Conservation (phyloP, 2,113 vertebrate genomes). For the Agapornis roseicollis region DNA sequence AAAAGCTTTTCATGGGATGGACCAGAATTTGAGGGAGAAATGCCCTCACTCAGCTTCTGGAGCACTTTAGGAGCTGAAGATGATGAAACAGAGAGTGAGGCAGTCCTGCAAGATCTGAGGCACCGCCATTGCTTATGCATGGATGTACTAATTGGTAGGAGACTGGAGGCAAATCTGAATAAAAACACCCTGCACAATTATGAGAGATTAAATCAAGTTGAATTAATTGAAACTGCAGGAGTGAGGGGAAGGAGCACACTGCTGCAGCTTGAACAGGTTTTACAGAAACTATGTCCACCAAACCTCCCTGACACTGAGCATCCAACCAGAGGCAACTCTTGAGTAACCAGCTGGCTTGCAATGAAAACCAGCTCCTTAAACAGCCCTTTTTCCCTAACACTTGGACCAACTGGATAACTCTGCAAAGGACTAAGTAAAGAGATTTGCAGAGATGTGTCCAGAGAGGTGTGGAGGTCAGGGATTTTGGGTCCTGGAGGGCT, state of each 20-base stretch:
- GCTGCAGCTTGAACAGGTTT: not conserved
- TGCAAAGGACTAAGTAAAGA: not conserved
- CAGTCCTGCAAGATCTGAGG: not conserved
- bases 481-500: not conserved
- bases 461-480: not conserved
- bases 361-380: not conserved
- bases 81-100: not conserved
- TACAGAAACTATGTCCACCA: not conserved
- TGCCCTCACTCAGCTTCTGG: not conserved
- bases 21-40: not conserved
- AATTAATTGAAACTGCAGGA: not conserved
- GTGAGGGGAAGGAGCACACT: not conserved
- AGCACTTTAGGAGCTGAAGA: not conserved
- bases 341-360: not conserved
- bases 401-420: not conserved
- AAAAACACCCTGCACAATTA: not conserved
- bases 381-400: not conserved
- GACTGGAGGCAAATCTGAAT: slow-evolving; percentile 20
- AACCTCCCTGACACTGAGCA: not conserved
- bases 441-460: not conserved
- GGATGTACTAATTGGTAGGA: not conserved
- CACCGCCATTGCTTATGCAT: not conserved
- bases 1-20: accelerated
- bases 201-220: not conserved
- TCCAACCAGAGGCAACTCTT: not conserved